A percentile compares a stretch with the other conserved stretches of the same genome.
Conservation (phyloP, 1,140 invertebrate species). For the Sitobion miscanthi region DNA sequence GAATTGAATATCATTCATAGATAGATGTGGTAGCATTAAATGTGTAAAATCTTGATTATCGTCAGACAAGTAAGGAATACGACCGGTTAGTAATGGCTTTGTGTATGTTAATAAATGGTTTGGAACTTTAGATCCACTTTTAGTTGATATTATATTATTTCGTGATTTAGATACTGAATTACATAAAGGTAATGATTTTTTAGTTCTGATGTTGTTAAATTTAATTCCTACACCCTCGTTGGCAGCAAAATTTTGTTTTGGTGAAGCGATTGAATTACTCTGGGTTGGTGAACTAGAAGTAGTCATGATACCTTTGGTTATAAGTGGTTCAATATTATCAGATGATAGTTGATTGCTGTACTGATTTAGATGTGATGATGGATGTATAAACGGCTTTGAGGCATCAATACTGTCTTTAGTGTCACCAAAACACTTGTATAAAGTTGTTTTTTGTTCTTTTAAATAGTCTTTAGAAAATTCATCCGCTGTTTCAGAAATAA, state of each 20-base stretch:
- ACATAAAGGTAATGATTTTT: too few relatives aligned
- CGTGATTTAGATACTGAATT: too few relatives aligned
- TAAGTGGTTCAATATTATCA: neutral
- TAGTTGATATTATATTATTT: too few relatives aligned
- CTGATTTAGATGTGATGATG: neutral
- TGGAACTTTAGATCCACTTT: too few relatives aligned
- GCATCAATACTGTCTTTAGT: neutral
- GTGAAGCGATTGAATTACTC: neutral
- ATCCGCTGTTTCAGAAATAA: neutral
- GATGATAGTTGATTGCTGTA: neutral
- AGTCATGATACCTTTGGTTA: neutral
- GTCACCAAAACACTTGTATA: neutral
- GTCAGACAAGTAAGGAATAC: too few relatives aligned
- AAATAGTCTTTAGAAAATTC: neutral
- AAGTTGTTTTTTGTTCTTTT: neutral
- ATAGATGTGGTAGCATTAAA: too few relatives aligned
- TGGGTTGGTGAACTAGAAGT: neutral
- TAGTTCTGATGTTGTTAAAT: too few relatives aligned
- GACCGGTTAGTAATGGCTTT: too few relatives aligned
- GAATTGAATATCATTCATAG: too few relatives aligned
- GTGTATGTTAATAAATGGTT: too few relatives aligned
- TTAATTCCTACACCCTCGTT: too few relatives aligned
- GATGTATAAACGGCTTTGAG: neutral
- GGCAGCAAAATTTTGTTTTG: neutral
- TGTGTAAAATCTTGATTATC: too few relatives aligned